phyloP scores from a whole-genome alignment of 1,140 invertebrate genomes.

The Drosophila hydei region DNA sequence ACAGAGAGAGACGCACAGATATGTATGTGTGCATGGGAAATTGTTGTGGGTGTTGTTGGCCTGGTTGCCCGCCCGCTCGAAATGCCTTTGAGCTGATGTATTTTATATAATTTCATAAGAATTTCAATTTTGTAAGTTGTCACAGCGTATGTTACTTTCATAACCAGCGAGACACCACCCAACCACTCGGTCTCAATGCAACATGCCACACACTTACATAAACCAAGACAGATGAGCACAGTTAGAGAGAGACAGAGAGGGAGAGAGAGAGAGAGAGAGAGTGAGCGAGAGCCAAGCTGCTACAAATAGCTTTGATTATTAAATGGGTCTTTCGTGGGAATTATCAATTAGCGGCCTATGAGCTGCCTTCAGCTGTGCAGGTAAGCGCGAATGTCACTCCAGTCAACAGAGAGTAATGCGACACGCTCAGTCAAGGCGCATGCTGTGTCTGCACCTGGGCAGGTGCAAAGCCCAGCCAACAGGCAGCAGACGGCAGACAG shows the following conservation, averaged over 20 bases:
- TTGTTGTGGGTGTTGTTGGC: constrained; percentile 1
- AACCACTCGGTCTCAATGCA: no score
- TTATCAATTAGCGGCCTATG: no score
- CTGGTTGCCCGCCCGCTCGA: no score
- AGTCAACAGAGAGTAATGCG: constrained; percentile 10
- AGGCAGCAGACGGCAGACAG: not conserved
- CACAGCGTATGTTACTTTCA: constrained; percentile 13
- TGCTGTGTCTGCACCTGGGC: not conserved
- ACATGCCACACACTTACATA: not conserved
- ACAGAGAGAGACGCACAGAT: not conserved
- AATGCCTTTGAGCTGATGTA: constrained; percentile 33
- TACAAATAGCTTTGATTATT: constrained; percentile 1
- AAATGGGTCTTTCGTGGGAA: not conserved
- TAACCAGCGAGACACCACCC: not conserved
- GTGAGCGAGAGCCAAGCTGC: no score
- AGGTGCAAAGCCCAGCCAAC: constrained; percentile 3
- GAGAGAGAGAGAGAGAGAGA: no score
- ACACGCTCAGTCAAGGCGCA: constrained; percentile 5
- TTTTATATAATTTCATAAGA: constrained; percentile 43
- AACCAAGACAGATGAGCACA: not conserved
- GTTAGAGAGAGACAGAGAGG: not conserved
- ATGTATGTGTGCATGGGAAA: not conserved
- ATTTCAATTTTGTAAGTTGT: constrained; percentile 37
- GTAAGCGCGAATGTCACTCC: not conserved
- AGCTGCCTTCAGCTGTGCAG: not conserved